Conservation (phyloP, 2,113 vertebrate genomes). For the Cynoglossus semilaevis region DNA sequence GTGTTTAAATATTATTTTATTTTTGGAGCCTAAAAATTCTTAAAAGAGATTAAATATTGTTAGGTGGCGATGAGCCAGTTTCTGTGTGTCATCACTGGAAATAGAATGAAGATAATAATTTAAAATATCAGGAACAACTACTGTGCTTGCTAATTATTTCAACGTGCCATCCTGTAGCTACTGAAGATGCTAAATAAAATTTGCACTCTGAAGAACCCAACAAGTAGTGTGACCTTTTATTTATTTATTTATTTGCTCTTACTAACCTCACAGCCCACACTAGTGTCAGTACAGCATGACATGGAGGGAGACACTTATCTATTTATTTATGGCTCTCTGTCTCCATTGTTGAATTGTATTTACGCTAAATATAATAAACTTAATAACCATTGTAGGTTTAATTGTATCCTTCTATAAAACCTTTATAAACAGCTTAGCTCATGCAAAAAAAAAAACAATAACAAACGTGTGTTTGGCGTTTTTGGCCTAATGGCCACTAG, state of each 20-base stretch:
- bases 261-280: too few relatives aligned
- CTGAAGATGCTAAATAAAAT: constrained; percentile 72
- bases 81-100: neutral
- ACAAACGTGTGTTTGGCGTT: neutral
- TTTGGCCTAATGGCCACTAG: constrained; percentile 27
- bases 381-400: too few relatives aligned
- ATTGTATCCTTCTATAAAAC: too few relatives aligned
- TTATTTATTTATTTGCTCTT: neutral
- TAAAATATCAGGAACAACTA: constrained; percentile 24
- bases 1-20: constrained; percentile 24
- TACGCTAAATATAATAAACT: too few relatives aligned
- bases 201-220: constrained; percentile 61
- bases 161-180: constrained; percentile 49
- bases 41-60: constrained; percentile 15
- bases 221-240: constrained; percentile 1
- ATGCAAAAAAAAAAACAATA: too few relatives aligned
- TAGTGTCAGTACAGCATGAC: too few relatives aligned
- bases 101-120: constrained; percentile 3
- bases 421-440: too few relatives aligned
- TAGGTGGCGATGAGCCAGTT: neutral
- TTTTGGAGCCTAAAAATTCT: constrained; percentile 35
- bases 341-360: too few relatives aligned
- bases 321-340: too few relatives aligned
- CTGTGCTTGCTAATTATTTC: constrained; percentile 43
- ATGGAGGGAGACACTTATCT: too few relatives aligned